These are phyloP conservation scores for Takifugu flavidus DNA, from an alignment of 2,113 vertebrate species.

Conservation along the genomic window DNA sequence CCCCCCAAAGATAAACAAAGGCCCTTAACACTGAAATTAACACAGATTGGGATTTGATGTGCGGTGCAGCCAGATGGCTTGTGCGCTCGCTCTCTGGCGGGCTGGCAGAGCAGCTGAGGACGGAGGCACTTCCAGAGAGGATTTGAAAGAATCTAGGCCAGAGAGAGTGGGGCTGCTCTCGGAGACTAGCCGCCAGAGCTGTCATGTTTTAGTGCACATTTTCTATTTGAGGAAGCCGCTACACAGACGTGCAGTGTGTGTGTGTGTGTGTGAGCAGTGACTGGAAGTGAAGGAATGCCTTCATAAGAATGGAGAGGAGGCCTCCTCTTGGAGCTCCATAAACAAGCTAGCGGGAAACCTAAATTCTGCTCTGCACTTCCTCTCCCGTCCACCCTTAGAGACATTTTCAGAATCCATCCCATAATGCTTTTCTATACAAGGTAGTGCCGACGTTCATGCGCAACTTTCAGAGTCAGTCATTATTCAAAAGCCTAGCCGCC, in stretches of 20 bases:
- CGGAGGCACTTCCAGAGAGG: conserved; percentile 72
- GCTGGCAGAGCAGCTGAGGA: conserved; percentile 73
- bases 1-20: conserved; percentile 67
- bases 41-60: conserved; percentile 76
- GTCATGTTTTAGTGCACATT: conserved; percentile 75
- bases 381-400: conserved; percentile 36
- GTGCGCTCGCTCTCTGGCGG: conserved; percentile 64
- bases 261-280: conserved; percentile 17
- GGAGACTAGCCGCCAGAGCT: conserved; percentile 71
- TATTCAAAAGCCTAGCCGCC: conserved; percentile 74
- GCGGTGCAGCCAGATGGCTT: conserved; percentile 68
- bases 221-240: conserved; percentile 71
- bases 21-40: conserved; percentile 73
- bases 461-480: conserved; percentile 71
- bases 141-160: conserved; percentile 78
- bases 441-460: conserved; percentile 55
- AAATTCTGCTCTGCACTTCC: conserved; percentile 26
- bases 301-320: conserved; percentile 51
- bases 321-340: conserved; percentile 49
- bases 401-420: conserved; percentile 9
- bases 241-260: conserved; percentile 36
- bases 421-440: conserved; percentile 46
- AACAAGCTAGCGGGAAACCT: conserved; percentile 43
- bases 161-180: conserved; percentile 66
- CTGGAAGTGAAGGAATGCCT: conserved; percentile 52